Evolutionary conservation across 1,140 invertebrate species (phyloP).

Genomic region (Phenacoccus solenopsis): DNA sequence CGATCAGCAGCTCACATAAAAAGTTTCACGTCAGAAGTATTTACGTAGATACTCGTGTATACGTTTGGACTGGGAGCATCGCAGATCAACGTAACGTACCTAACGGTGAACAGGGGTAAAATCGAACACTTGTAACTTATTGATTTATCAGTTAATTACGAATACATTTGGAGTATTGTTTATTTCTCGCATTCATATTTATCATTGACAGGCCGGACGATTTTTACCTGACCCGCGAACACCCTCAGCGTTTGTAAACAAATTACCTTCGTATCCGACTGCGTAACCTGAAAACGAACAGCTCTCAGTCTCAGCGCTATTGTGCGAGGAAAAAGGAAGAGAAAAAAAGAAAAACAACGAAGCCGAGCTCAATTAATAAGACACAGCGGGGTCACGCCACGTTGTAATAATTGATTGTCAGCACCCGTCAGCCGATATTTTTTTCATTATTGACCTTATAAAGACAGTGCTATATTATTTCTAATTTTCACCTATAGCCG

Average conservation of each 20-base stretch:
- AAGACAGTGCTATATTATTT: not conserved
- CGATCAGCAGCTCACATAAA: too few species aligned
- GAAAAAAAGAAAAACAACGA: not conserved
- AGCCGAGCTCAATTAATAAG: slow-evolving; percentile 6
- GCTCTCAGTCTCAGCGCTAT: not conserved
- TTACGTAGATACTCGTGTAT: too few species aligned
- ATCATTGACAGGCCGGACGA: slow-evolving; percentile 1
- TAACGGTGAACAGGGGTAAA: too few species aligned
- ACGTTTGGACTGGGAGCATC: too few species aligned
- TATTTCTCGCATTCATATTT: not conserved
- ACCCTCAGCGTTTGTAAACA: slow-evolving; percentile 10
- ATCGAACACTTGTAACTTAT: not conserved
- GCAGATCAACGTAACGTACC: too few species aligned
- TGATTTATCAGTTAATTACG: slow-evolving; percentile 15
- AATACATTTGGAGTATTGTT: slow-evolving; percentile 1
- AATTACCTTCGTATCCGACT: slow-evolving; percentile 12
- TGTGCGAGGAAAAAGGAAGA: not conserved
- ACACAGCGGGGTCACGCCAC: slow-evolving; percentile 14
- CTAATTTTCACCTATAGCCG: not conserved
- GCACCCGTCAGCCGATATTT: slow-evolving; percentile 11
- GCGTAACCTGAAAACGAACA: slow-evolving; percentile 10
- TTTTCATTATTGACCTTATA: not conserved
- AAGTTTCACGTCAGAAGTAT: too few species aligned
- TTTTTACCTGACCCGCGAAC: slow-evolving; percentile 10
- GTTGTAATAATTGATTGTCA: slow-evolving; percentile 14